Percentiles rank a stretch among this genome's conserved stretches.
phyloP scores from a whole-genome alignment of 2,888 invertebrate genomes.

The Tetragnatha montana region DNA sequence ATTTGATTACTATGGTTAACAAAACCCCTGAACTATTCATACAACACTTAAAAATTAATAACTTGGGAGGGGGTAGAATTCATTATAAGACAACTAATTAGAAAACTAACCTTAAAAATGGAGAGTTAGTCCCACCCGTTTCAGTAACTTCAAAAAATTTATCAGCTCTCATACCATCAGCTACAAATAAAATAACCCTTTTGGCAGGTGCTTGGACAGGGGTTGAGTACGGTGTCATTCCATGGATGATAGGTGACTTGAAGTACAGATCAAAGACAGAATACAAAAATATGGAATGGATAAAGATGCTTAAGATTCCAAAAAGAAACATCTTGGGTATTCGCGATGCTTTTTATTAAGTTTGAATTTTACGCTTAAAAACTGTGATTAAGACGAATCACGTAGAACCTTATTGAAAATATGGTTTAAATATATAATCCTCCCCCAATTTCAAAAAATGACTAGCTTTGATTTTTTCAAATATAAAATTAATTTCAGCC shows the following conservation, averaged over 20 bases:
- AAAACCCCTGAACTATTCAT: too few relatives aligned
- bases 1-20: too few relatives aligned
- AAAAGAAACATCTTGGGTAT: constrained; percentile 49
- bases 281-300: constrained; percentile 86
- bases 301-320: constrained; percentile 76
- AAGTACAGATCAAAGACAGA: constrained; percentile 96
- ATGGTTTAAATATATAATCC: too few relatives aligned
- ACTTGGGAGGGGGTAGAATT: too few relatives aligned
- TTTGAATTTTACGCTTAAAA: not conserved
- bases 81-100: not conserved
- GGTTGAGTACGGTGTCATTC: constrained; percentile 79
- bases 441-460: not conserved
- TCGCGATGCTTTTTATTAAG: not conserved
- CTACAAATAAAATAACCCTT: constrained; percentile 89
- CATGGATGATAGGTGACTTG: constrained; percentile 88
- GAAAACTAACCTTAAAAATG: constrained; percentile 81
- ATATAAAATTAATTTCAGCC: not conserved
- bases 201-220: constrained; percentile 80
- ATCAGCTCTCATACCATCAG: constrained; percentile 94
- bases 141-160: constrained; percentile 81
- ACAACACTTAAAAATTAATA: too few relatives aligned
- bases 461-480: not conserved
- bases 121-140: constrained; percentile 79
- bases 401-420: too few relatives aligned
- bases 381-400: too few relatives aligned